Conservation (phyloP, 2,888 invertebrate species). For the Heteropelma amictum region DNA sequence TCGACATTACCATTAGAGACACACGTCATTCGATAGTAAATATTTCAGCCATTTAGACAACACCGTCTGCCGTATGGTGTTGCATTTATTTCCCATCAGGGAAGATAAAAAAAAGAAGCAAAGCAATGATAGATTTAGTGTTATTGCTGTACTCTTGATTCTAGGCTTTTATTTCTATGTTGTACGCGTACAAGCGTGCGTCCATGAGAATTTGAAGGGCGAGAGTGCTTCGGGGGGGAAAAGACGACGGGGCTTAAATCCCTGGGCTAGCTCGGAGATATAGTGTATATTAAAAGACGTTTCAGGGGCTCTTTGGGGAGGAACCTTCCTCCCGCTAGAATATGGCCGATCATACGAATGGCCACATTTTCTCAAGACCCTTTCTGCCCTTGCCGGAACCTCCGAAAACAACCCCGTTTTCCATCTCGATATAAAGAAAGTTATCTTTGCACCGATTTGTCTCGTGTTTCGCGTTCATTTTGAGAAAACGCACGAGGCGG, state of each 20-base stretch:
- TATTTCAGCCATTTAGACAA: background rate
- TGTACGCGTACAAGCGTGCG: background rate
- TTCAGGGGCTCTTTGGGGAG: conserved; percentile 67
- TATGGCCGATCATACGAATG: conserved; percentile 77
- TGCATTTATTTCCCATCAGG: conserved; percentile 19
- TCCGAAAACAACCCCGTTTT: conserved; percentile 66
- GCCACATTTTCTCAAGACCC: conserved; percentile 72
- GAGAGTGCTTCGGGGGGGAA: conserved; percentile 7
- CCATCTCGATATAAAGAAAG: conserved; percentile 49
- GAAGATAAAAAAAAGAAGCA: conserved; percentile 10
- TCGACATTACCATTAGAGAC: too few relatives aligned
- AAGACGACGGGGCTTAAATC: conserved; percentile 63
- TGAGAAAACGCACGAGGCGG: too few relatives aligned
- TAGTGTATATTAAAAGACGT: conserved; percentile 78
- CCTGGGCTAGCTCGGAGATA: conserved; percentile 72
- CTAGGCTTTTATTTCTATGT: conserved; percentile 6
- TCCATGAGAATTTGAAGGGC: conserved; percentile 3
- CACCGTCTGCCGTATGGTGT: background rate
- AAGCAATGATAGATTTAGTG: conserved; percentile 50
- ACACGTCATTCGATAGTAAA: background rate
- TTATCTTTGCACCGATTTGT: conserved; percentile 8
- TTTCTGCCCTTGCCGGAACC: conserved; percentile 61
- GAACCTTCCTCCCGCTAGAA: conserved; percentile 59
- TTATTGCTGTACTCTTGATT: conserved; percentile 36
- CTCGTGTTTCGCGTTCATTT: too few relatives aligned